phyloP scores from a whole-genome alignment of 2,888 invertebrate genomes.

The Ischnura elegans region DNA sequence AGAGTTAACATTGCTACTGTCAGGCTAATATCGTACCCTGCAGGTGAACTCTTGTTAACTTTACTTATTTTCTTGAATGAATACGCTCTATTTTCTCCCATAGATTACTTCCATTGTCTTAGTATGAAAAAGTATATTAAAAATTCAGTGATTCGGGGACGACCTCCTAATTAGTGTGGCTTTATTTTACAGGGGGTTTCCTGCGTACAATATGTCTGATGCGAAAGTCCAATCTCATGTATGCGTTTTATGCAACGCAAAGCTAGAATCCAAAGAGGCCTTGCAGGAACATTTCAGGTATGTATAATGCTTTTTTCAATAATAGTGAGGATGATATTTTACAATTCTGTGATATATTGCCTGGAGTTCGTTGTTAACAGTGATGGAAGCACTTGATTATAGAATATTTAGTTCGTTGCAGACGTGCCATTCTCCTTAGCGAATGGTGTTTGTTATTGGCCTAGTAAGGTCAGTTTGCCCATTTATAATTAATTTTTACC shows the following conservation, averaged over 20 bases:
- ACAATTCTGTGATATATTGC: too few relatives aligned
- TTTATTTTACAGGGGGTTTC: not conserved
- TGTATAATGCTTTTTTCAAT: too few relatives aligned
- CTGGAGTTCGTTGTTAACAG: too few relatives aligned
- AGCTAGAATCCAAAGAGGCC: constrained; percentile 81
- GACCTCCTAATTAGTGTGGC: not conserved
- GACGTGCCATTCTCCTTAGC: too few relatives aligned
- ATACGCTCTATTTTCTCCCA: not conserved
- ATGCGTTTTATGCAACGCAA: constrained; percentile 82
- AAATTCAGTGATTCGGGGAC: too few relatives aligned
- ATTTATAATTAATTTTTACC: too few relatives aligned
- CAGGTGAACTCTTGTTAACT: not conserved
- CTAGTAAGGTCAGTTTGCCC: too few relatives aligned
- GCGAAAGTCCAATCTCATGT: constrained; percentile 52
- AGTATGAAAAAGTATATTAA: not conserved
- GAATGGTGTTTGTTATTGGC: too few relatives aligned
- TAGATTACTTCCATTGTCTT: not conserved
- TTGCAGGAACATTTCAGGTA: constrained; percentile 84
- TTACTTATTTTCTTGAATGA: not conserved
- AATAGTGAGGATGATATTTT: too few relatives aligned
- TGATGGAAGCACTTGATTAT: too few relatives aligned
- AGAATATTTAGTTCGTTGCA: too few relatives aligned
- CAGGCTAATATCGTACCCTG: not conserved
- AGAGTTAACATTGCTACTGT: not conserved
- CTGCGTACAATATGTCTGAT: constrained; percentile 46